Evolutionary conservation across 2,113 vertebrate genomes (phyloP), one percentile per base, ranked within the genome.

Genomic region (Chionomys nivalis): DNA sequence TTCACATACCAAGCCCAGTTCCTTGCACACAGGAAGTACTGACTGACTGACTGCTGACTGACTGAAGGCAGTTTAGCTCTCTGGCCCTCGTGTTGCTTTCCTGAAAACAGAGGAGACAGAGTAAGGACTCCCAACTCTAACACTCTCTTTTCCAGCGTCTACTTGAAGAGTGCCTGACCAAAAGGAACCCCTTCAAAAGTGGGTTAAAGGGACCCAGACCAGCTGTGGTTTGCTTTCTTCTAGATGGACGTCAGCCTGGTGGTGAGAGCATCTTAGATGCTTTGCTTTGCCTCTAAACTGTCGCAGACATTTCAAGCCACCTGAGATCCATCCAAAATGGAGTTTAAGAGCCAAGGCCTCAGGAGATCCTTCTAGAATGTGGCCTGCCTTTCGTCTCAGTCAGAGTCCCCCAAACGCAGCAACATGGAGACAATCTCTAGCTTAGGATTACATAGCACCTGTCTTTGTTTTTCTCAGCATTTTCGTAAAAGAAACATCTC

Each of bases 81-180:
- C 61, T 96, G 39, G 76, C 33, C 10, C 36, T 94, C 39, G 13
- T 24, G 11, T 49, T 92, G 33, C 49, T 96, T 77, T 26, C 63
- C 52, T 91, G 52, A 95, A 44, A 93, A 93, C 24, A 94, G 90
- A 91, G 49, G 5, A 92, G 90, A 70, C 72, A 75, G 61, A 89
- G 68, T 87, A 92, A 66, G 55, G 47, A 2, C 39, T 85, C 31
- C 39, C 77, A 81, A 85, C 58, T 90, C 72, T n/a, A 70, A 81
- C 85, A 81, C 79, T 81, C 58, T 79, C 63, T 68, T 70, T 90
- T 63, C 77, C 49, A 63, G 47, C 21, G 77, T 47, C 24, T 39
- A 66, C 47, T 91, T 88, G 79, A 82, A 75, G 36, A 72, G 44
- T 36, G 75, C 28, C 14, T n/a, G 58, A 36, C 47, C 68, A 75